phyloP scores from a whole-genome alignment of 2,797 vertebrate genomes.

The Iguana delicatissima region DNA sequence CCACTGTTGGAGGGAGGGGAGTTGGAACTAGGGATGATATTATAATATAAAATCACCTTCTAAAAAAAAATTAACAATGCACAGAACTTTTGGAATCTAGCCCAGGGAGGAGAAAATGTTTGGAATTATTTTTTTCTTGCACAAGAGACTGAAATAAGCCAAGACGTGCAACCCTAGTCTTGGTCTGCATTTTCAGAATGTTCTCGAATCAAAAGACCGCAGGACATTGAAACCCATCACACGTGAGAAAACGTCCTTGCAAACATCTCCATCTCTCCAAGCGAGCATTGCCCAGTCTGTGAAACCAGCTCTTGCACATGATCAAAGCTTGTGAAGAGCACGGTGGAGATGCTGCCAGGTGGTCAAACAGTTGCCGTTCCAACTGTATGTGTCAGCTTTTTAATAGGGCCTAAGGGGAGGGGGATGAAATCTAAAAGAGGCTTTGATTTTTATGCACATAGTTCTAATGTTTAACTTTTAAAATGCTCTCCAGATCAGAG shows the following conservation, averaged over 20 bases:
- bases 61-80: too few species aligned
- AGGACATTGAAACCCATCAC: too few species aligned
- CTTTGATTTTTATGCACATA: conserved; percentile 60
- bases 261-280: conserved; percentile 5
- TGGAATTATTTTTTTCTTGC: too few species aligned
- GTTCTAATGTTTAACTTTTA: conserved; percentile 54
- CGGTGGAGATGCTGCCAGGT: conserved; percentile 31
- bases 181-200: too few species aligned
- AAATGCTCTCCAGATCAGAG: conserved; percentile 47
- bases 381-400: conserved; percentile 54
- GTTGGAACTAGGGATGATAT: too few species aligned
- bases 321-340: conserved; percentile 22
- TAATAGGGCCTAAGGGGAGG: conserved; percentile 40
- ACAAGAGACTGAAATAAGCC: too few species aligned
- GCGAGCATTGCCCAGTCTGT: conserved; percentile 9
- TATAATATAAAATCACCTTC: too few species aligned
- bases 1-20: too few species aligned
- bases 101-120: too few species aligned
- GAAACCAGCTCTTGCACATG: not conserved
- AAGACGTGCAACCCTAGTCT: too few species aligned
- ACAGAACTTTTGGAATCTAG: too few species aligned
- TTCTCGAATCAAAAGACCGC: not conserved
- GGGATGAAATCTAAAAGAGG: conserved; percentile 61
- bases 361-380: conserved; percentile 53
- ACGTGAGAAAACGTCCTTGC: not conserved